Evolutionary conservation across 2,113 vertebrate species (phyloP).

Genomic region (Coptodon bakossiorum): DNA sequence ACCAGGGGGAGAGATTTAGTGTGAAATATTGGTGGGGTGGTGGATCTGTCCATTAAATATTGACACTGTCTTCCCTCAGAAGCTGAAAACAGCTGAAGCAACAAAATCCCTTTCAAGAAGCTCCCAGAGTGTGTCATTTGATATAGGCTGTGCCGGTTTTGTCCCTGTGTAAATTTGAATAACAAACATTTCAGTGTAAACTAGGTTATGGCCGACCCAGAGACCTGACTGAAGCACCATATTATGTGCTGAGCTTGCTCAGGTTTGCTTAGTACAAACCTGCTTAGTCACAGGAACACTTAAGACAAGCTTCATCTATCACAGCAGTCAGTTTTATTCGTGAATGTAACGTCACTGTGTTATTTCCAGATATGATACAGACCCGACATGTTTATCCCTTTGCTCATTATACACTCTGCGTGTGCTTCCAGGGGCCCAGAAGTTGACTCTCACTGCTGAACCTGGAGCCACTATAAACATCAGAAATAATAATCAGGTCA

Average conservation of each 20-base stretch:
- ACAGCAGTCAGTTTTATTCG: not conserved
- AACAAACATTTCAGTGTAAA: not conserved
- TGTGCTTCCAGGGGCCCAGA: not conserved
- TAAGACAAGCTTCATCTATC: not conserved
- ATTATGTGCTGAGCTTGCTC: not conserved
- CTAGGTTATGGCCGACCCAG: not conserved
- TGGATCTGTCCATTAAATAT: not conserved
- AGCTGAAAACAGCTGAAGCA: not conserved
- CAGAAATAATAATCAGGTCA: not conserved
- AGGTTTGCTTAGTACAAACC: not conserved
- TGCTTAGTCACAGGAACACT: not conserved
- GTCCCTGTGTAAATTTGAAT: not conserved
- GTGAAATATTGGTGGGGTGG: not conserved
- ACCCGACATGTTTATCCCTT: not conserved
- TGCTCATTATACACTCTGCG: accelerated
- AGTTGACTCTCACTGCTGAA: not conserved
- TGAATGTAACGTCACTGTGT: not conserved
- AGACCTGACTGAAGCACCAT: not conserved
- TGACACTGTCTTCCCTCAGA: not conserved
- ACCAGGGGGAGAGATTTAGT: not conserved
- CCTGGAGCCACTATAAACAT: accelerated
- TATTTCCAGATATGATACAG: not conserved
- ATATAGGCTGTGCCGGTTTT: not conserved
- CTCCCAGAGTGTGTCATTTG: not conserved
- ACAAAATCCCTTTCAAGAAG: not conserved